Evolutionary conservation across 2,797 vertebrate genomes (phyloP), one percentile per base, ranked within the genome.

Genomic region (Sciaenops ocellatus): DNA sequence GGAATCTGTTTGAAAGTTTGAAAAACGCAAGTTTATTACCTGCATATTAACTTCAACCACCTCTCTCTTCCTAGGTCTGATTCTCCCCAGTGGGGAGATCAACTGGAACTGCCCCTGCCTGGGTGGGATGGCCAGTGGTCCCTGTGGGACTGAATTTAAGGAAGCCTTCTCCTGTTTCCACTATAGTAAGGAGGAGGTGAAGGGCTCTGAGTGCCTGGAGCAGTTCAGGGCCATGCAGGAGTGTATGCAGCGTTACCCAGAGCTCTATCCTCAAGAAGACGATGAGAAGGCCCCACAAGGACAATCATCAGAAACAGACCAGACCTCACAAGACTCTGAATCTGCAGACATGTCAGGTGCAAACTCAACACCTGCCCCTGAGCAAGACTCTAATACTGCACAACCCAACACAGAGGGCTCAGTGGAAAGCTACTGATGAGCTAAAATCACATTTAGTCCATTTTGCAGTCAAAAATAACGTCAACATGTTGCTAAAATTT

Each of bases 61-160:
- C 81, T 95, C 28, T 85, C 48, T 83, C 64, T 59, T 88, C 93
- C 18, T 30, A 95, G 98, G 97, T 69, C 92, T 99, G 84, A 97
- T 98, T 92, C 87, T 98, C 84, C 96, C 97, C 76, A 97, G 78
- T 71, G 97, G 98, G 79, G 97, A 98, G 59, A 97, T 99, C 85
- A 99, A 98, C 86, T 98, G 98, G 97, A 98, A 97, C 92, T 98
- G 97, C 84, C 97, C 97, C 0, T 98, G 97, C 77, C 95, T 99
- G 56, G 97, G 97, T 3, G 97, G 97, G 50, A 98, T 99, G 97
- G 97, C 97, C 69, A 98, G 97, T 1, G 97, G 97, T 69, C 97
- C 97, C 26, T 98, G 97, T 82, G 97, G 97, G 73, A 96, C 97
- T 48, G 97, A 97, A 78, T 99, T 98, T 91, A 99, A 98, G 83